Percentiles rank a stretch among this genome's conserved stretches.
Conservation (phyloP, 37 sponge, comb jelly and placozoan species). For the Spongia lamella region DNA sequence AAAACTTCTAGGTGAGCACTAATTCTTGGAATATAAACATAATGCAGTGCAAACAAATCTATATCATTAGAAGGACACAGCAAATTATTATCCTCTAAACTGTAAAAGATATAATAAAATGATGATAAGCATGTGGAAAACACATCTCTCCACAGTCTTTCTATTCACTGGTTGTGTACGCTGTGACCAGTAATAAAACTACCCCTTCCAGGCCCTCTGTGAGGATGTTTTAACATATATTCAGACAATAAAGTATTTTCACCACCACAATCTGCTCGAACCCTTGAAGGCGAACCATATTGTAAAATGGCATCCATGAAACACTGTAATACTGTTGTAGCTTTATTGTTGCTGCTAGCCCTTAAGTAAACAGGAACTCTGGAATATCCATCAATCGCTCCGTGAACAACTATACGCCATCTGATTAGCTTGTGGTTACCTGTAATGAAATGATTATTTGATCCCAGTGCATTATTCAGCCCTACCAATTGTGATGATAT, state of each 20-base stretch:
- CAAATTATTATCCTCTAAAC: slow-evolving; percentile 2
- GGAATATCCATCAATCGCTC: slow-evolving; percentile 8
- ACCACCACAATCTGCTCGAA: slow-evolving; percentile 3
- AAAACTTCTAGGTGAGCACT: not conserved
- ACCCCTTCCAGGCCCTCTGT: slow-evolving; percentile 1
- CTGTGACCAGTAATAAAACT: slow-evolving; percentile 1
- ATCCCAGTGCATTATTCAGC: no score
- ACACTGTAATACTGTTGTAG: not conserved
- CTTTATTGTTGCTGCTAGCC: not conserved
- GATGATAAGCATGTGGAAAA: not conserved
- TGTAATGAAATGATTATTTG: no score
- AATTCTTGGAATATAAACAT: slow-evolving; percentile 11
- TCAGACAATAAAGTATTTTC: not conserved
- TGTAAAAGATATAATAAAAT: not conserved
- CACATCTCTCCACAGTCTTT: slow-evolving; percentile 20
- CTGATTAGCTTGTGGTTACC: no score
- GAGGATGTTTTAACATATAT: slow-evolving; percentile 20
- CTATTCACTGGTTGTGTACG: slow-evolving; percentile 30
- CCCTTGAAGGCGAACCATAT: slow-evolving; percentile 19
- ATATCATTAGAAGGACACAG: not conserved
- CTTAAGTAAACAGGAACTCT: not conserved
- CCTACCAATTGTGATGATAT: no score
- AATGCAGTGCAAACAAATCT: slow-evolving; percentile 3
- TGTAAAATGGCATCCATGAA: not conserved
- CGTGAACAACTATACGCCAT: slow-evolving; percentile 20